A percentile compares a stretch with the other conserved stretches of the same genome.
Conservation (phyloP, 2,797 vertebrate species). For the Graptemys geographica region DNA sequence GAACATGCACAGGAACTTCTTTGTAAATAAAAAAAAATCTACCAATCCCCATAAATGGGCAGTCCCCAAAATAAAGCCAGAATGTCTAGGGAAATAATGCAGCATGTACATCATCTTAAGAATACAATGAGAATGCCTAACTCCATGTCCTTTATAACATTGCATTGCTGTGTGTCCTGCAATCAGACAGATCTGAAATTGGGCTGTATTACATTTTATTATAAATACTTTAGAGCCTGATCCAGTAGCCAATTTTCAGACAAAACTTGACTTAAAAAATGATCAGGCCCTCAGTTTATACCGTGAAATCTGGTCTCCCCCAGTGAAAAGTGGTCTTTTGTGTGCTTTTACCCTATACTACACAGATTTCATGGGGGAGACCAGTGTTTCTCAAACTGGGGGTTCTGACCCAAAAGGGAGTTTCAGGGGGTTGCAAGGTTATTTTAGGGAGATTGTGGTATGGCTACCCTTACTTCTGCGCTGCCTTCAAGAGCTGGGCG, state of each 20-base stretch:
- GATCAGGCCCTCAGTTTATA: not conserved
- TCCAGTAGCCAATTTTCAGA: not conserved
- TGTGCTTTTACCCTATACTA: too few species aligned
- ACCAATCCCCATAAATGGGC: not conserved
- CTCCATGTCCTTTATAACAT: not conserved
- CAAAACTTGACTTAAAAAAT: not conserved
- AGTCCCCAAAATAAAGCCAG: slow-evolving; percentile 2
- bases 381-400: too few species aligned
- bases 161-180: not conserved
- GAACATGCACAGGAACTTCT: not conserved
- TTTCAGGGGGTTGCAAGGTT: too few species aligned
- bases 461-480: too few species aligned
- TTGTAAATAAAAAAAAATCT: slow-evolving; percentile 10
- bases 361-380: too few species aligned
- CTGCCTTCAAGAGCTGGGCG: too few species aligned
- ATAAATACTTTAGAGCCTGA: not conserved
- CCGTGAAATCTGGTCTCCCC: too few species aligned
- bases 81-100: not conserved
- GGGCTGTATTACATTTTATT: not conserved
- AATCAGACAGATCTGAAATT: not conserved
- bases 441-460: too few species aligned
- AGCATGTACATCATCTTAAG: not conserved
- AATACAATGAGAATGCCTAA: not conserved
- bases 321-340: too few species aligned
- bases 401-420: too few species aligned